Percentiles rank a stretch among this genome's conserved stretches.
phyloP scores from a whole-genome alignment of 1,140 invertebrate species.

The Atopsyche davidsoni region DNA sequence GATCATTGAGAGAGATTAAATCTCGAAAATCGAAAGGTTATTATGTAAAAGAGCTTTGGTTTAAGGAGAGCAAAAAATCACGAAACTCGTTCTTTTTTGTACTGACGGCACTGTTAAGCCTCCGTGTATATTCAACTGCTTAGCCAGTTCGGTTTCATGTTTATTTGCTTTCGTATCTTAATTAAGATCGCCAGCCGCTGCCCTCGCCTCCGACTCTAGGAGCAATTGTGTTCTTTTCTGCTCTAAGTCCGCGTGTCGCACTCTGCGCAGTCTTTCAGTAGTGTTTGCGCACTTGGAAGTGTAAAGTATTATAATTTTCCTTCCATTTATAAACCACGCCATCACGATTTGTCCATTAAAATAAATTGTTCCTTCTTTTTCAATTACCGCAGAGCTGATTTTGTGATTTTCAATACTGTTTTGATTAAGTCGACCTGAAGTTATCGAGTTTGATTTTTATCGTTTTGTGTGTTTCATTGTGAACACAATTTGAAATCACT shows the following conservation, averaged over 20 bases:
- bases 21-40: too few species aligned
- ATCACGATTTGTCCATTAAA: conserved; percentile 25
- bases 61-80: too few species aligned
- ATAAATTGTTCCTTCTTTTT: conserved; percentile 24
- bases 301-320: conserved; percentile 1
- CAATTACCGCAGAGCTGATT: conserved; percentile 18
- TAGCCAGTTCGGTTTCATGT: conserved; percentile 13
- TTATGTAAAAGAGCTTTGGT: too few species aligned
- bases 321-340: neutral
- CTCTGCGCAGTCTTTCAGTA: conserved; percentile 1
- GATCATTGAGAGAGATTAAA: too few species aligned
- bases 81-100: too few species aligned
- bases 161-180: conserved; percentile 25
- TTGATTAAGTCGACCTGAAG: too few species aligned
- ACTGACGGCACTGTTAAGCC: too few species aligned
- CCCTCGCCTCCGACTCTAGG: conserved; percentile 5
- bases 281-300: conserved; percentile 11
- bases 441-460: too few species aligned
- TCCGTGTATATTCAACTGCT: too few species aligned
- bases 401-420: neutral
- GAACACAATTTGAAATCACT: too few species aligned
- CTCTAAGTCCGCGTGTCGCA: conserved; percentile 1
- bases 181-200: conserved; percentile 21
- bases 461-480: too few species aligned
- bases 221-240: too few species aligned